Evolutionary conservation across 2,797 vertebrate genomes (phyloP), one percentile per base, ranked within the genome.

Genomic region (Macropodus opercularis): DNA sequence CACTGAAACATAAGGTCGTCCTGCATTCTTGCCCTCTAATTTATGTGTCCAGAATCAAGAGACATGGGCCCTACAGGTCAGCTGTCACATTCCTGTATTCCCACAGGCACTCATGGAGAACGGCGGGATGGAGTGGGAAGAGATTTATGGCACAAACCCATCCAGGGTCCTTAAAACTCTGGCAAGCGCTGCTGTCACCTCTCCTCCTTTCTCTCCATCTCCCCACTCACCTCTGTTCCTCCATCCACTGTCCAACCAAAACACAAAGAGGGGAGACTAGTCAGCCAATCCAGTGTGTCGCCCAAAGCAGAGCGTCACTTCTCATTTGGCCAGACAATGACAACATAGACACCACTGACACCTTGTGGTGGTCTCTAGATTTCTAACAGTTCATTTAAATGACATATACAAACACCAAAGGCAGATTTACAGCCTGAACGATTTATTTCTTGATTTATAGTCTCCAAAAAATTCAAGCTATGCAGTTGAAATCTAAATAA

Each of bases 11-110:
- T 76, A 56, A 77, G 81, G 79, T 64, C 66, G 71, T 79, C 77
- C 79, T 41, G 75, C 86, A 89, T 91, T 92, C 90, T 89, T 83
- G 67, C 61, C 73, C 57, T 77, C 51, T 92, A 92, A 93, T 93
- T 92, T 91, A 93, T 92, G 91, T 85, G 60, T 76, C 83, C 77
- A 57, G 76, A 89, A 90, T 92, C 87, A 91, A 90, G 90, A 87
- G 88, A 88, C 85, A 80, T 26, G 63, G 79, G 85, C 88, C 90
- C 88, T 71, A 89, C 91, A 92, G 92, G 93, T 94, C 92, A 94
- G 87, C 85, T 81, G 89, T 87, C 91, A 90, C 92, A 94, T 94
- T 92, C 91, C 90, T 90, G 87, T 87, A 85, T 88, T 92, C 92
- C 91, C 92, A 87, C 70, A 81, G 90, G 91, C 91, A 91, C 90